Evolutionary conservation across 2,797 vertebrate species (phyloP).

Genomic region (Oreortyx pictus): DNA sequence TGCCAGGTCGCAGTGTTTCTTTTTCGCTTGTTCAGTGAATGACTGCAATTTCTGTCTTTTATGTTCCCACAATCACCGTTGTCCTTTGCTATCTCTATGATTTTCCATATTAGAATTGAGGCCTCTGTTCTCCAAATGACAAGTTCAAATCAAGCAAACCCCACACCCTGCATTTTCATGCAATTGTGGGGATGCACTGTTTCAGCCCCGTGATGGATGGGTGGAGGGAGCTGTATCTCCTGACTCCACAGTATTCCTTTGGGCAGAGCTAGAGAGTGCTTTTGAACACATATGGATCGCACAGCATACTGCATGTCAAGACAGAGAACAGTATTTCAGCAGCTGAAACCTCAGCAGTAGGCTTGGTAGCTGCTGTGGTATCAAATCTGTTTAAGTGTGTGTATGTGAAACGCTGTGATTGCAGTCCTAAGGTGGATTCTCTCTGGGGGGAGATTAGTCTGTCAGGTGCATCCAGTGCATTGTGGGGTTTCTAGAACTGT

Average conservation of each 20-base stretch:
- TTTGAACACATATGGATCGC: accelerated
- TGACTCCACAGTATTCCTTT: not conserved
- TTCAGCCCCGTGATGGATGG: not conserved
- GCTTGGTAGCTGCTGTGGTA: not conserved
- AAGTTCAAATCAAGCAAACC: not conserved
- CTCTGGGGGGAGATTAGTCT: not conserved
- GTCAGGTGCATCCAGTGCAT: accelerated
- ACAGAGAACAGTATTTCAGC: accelerated
- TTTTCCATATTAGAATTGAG: not conserved
- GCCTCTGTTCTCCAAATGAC: not conserved
- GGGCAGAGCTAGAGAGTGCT: not conserved
- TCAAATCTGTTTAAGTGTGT: not conserved
- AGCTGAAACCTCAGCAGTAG: not conserved
- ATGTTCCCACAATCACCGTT: not conserved
- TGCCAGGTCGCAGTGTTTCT: not conserved
- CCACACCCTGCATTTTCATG: not conserved
- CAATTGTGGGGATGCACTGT: not conserved
- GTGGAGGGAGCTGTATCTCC: not conserved
- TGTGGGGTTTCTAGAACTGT: accelerated
- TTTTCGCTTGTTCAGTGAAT: not conserved
- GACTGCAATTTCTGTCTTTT: constrained; percentile 30
- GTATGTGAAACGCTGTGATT: accelerated
- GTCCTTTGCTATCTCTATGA: not conserved
- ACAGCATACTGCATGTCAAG: accelerated
- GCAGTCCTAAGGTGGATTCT: not conserved